Evolutionary conservation across 1,140 invertebrate genomes (phyloP).

Genomic region (Bombus balteatus): DNA sequence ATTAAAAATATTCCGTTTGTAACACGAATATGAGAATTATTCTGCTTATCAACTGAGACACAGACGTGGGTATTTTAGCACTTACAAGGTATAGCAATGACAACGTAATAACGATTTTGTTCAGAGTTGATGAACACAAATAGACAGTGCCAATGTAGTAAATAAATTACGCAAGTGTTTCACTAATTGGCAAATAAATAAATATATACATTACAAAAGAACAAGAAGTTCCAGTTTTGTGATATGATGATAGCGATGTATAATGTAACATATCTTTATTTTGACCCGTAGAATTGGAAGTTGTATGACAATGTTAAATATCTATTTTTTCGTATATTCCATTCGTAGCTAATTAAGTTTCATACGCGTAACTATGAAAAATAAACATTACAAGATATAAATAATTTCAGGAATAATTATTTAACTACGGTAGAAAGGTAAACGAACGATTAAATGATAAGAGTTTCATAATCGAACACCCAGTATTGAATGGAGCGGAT

Average conservation of each 20-base stretch:
- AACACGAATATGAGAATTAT: background rate
- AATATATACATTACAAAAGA: background rate
- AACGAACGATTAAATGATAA: background rate
- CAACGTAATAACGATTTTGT: background rate
- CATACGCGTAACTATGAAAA: background rate
- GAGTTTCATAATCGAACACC: slow-evolving; percentile 32
- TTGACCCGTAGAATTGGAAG: too few relatives aligned
- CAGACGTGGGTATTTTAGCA: background rate
- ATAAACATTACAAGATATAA: background rate
- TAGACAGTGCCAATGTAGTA: too few relatives aligned
- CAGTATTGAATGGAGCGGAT: slow-evolving; percentile 44
- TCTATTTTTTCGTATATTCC: background rate
- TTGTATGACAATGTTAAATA: background rate
- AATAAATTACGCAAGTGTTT: background rate
- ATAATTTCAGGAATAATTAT: background rate
- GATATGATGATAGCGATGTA: too few relatives aligned
- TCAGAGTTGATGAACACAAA: background rate
- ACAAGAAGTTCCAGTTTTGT: background rate
- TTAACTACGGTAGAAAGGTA: background rate
- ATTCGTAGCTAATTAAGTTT: background rate
- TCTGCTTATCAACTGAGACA: background rate
- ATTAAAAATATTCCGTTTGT: background rate
- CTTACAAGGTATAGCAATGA: too few relatives aligned
- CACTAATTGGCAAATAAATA: background rate
- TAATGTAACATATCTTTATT: too few relatives aligned